phyloP scores from a whole-genome alignment of 2,797 vertebrate genomes.

The Amphiprion clarkii region DNA sequence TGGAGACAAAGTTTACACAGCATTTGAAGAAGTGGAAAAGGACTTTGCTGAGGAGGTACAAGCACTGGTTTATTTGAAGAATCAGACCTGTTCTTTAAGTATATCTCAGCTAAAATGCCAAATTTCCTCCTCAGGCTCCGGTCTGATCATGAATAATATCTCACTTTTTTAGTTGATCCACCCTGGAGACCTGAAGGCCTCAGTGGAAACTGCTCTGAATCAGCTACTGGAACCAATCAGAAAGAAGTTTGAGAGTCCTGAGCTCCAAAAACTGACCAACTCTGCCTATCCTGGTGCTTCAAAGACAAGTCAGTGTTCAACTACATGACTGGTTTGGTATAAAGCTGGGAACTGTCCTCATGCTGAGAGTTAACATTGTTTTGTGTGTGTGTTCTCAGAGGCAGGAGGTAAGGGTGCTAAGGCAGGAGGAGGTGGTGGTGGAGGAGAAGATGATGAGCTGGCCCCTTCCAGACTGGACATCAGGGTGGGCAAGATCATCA shows the following conservation, averaged over 20 bases:
- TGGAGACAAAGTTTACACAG: constrained; percentile 92
- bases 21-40: constrained; percentile 91
- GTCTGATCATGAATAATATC: constrained; percentile 1
- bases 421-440: constrained; percentile 70
- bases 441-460: constrained; percentile 85
- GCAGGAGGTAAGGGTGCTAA: constrained; percentile 85
- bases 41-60: constrained; percentile 93
- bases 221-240: constrained; percentile 95
- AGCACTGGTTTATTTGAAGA: not conserved
- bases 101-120: not conserved
- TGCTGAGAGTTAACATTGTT: not conserved
- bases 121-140: not conserved
- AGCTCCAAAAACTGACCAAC: constrained; percentile 90
- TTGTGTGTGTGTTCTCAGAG: constrained; percentile 80
- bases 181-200: constrained; percentile 96
- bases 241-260: constrained; percentile 92
- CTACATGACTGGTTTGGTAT: not conserved
- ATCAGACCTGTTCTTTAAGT: not conserved
- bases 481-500: constrained; percentile 92
- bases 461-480: constrained; percentile 94
- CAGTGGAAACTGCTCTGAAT: constrained; percentile 93
- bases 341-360: not conserved
- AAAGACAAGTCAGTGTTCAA: constrained; percentile 90
- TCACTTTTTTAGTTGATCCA: constrained; percentile 87
- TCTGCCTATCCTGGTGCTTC: constrained; percentile 89